phyloP scores from a whole-genome alignment of 1,140 invertebrate genomes.

The Meloidogyne exigua region DNA sequence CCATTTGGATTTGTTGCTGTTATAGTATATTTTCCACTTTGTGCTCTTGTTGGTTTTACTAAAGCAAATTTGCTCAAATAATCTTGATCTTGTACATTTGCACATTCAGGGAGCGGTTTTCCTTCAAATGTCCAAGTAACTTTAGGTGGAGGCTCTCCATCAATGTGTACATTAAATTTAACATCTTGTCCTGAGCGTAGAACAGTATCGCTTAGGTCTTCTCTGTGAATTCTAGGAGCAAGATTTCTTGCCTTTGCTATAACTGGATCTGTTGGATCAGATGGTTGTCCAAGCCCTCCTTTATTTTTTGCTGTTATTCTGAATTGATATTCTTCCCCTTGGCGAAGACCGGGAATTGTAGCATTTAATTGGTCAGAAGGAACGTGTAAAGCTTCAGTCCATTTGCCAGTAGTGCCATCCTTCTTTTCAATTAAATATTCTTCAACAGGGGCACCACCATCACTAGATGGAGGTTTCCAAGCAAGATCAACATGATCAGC shows the following conservation, averaged over 20 bases:
- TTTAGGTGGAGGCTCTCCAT: constrained; percentile 81
- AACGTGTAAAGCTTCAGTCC: constrained; percentile 68
- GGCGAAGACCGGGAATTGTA: constrained; percentile 78
- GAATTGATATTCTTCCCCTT: constrained; percentile 90
- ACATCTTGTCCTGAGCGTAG: constrained; percentile 82
- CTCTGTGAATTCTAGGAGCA: constrained; percentile 85
- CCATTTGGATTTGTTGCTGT: constrained; percentile 65
- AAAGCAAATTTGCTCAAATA: constrained; percentile 89
- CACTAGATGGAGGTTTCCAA: constrained; percentile 69
- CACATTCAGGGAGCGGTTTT: constrained; percentile 33
- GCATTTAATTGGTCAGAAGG: constrained; percentile 75
- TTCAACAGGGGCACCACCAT: constrained; percentile 90
- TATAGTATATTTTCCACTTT: constrained; percentile 86
- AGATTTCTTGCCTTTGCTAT: constrained; percentile 73
- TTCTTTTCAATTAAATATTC: constrained; percentile 94
- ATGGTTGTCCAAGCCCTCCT: constrained; percentile 86
- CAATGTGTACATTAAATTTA: constrained; percentile 81
- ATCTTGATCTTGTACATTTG: constrained; percentile 72
- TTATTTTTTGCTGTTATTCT: constrained; percentile 92
- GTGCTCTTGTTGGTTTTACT: constrained; percentile 76
- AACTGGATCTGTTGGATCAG: constrained; percentile 83
- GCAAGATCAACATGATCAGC: constrained; percentile 88
- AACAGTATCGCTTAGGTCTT: constrained; percentile 79
- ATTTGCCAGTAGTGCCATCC: constrained; percentile 42
- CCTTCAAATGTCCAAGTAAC: constrained; percentile 61